A percentile compares a stretch with the other conserved stretches of the same genome.
Evolutionary conservation across 2,113 vertebrate genomes (phyloP).

Genomic region (Galeopterus variegatus): DNA sequence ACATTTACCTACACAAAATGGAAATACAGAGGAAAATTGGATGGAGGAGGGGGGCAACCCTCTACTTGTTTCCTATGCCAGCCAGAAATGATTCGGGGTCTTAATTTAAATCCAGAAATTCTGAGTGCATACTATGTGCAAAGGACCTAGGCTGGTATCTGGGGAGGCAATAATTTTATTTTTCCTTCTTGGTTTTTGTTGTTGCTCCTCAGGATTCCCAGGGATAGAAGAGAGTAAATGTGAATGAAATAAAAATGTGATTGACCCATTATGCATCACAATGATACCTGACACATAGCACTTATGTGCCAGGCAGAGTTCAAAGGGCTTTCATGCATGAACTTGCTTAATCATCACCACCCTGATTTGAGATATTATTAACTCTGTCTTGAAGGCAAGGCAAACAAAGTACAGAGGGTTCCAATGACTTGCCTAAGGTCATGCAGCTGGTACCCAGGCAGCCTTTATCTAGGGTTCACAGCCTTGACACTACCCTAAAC

Average conservation of each 20-base stretch:
- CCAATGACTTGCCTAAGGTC: conserved; percentile 5
- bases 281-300: background rate
- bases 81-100: conserved; percentile 36
- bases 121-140: background rate
- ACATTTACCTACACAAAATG: conserved; percentile 73
- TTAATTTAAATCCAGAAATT: conserved; percentile 53
- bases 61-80: conserved; percentile 39
- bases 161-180: background rate
- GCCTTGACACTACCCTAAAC: background rate
- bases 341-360: conserved; percentile 28
- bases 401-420: background rate
- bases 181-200: background rate
- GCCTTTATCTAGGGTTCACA: background rate
- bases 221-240: conserved; percentile 46
- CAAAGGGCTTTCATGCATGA: background rate
- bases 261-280: conserved; percentile 1
- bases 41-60: background rate
- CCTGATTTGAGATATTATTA: conserved; percentile 25
- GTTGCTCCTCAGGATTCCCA: background rate
- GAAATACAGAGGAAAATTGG: conserved; percentile 65
- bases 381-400: conserved; percentile 17
- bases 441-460: background rate
- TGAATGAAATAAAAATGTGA: conserved; percentile 17
- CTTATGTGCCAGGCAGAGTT: conserved; percentile 8
- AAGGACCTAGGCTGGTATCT: conserved; percentile 27